Conservation (phyloP, 2,797 vertebrate species). For the Denticeps clupeoides region DNA sequence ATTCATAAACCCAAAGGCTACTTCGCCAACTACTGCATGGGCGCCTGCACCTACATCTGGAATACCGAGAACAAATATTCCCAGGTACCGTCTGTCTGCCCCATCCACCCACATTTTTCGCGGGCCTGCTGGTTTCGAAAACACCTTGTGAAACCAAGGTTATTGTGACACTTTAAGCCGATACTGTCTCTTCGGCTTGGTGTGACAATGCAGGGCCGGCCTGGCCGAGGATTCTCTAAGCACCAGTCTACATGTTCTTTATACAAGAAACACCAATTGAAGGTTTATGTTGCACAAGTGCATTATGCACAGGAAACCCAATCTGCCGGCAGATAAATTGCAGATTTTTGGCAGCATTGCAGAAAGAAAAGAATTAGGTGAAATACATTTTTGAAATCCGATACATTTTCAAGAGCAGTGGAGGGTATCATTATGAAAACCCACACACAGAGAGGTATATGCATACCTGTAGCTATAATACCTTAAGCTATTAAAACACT, state of each 20-base stretch:
- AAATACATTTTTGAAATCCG: background rate
- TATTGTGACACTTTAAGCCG: no score
- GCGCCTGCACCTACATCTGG: conserved; percentile 85
- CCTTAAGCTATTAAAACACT: no score
- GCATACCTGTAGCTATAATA: no score
- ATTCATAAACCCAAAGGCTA: conserved; percentile 83
- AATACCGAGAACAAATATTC: conserved; percentile 82
- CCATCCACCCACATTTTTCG: background rate
- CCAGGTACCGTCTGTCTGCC: conserved; percentile 53
- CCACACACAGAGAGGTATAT: background rate
- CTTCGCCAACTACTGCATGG: conserved; percentile 84
- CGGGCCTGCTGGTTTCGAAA: background rate
- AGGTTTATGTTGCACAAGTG: no score
- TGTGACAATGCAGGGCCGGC: no score
- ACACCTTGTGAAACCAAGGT: no score
- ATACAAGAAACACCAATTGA: no score
- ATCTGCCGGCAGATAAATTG: background rate
- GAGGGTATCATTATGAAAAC: no score
- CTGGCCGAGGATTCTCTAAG: no score
- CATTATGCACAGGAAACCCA: background rate
- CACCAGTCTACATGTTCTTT: no score
- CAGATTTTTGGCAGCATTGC: background rate
- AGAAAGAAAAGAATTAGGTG: background rate
- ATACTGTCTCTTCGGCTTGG: no score
- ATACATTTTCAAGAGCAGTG: no score